Base-by-base conservation (phyloP, 1,140 invertebrate genomes). In the Scylla paramamosain region DNA sequence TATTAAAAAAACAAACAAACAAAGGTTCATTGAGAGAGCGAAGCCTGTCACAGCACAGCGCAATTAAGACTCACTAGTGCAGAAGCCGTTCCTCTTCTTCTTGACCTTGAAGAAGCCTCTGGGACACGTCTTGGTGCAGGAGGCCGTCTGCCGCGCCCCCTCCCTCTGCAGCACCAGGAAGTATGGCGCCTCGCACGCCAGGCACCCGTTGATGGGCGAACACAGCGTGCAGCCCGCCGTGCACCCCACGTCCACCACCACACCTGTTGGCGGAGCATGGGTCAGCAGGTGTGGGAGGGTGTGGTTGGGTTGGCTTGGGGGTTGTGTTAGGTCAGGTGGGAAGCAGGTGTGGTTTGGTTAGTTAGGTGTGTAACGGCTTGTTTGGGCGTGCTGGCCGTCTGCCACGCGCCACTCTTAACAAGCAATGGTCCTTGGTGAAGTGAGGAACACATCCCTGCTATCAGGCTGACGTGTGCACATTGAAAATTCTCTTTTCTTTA, bases 151-250 rank as follows among this genome's bases (percentile, higher is more conserved):
- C 4, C 95, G 29, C 16, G 87, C 90, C 39, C 94, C 93, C 29
- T 95, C 92, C 77, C 96, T 45, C 20, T 94, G 93, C 4, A 96
- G 94, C 91, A 83, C 28, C 28, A 96, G 88, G 52, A 96, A 93
- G 87, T 83, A 96, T 10, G 93, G 93, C 0, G 96, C 86, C 77
- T 95, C 94, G 83, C 96, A 96, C 1, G 95, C 52, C 29, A 96
- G 86, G 77, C 96, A 96, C 29, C 96, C 96, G 84, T 96, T 96
- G 10, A 94, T 48, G 0, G 93, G 45, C 0, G 95, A 96, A 87
- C 96, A 96, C 31, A 59, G 52, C 1, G 28, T 77, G 45, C 96
- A 96, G 1, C 96, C 96, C 3, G 16, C 29, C 67, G 94, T 39
- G 86, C 96, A 96, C 20, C 46, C 86, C 12, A 28, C 2, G 86